phyloP scores from a whole-genome alignment of 2,888 invertebrate genomes.

The Ochropleura plecta region DNA sequence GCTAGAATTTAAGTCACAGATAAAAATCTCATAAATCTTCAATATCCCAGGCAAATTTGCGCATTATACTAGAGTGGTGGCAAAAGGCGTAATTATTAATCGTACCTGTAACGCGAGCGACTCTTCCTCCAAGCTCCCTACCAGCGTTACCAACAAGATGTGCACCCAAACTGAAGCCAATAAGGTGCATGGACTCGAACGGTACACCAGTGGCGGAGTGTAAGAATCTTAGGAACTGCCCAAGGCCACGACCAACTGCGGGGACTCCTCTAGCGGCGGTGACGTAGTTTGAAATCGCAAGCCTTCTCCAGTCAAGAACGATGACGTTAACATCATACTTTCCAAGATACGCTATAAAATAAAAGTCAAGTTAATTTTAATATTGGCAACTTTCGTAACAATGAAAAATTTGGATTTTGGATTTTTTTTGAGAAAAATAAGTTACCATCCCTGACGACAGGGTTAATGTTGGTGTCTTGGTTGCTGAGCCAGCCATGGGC shows the following conservation, averaged over 20 bases:
- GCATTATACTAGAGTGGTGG: not conserved
- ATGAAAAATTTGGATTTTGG: not conserved
- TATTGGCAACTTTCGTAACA: not conserved
- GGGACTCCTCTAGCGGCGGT: conserved; percentile 80
- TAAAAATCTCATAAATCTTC: not conserved
- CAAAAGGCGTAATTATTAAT: not conserved
- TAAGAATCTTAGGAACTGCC: conserved; percentile 81
- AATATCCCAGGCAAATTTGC: not conserved
- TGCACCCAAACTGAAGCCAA: conserved; percentile 88
- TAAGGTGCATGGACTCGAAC: conserved; percentile 79
- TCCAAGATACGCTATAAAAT: conserved; percentile 35
- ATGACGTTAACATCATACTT: conserved; percentile 55
- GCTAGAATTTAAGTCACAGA: conserved; percentile 63
- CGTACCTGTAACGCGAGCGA: conserved; percentile 81
- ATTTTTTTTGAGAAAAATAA: no score
- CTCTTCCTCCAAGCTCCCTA: conserved; percentile 75
- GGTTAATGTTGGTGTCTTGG: conserved; percentile 43
- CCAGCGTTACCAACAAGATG: conserved; percentile 86
- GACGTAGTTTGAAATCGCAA: conserved; percentile 74
- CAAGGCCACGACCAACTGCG: conserved; percentile 81
- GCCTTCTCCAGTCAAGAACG: conserved; percentile 79
- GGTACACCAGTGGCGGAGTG: conserved; percentile 73
- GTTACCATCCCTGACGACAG: conserved; percentile 46
- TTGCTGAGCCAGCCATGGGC: conserved; percentile 74
- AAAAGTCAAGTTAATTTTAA: not conserved